Percentiles rank a stretch among this genome's conserved stretches.
Conservation (phyloP, 2,797 vertebrate species). For the Iguana delicatissima region DNA sequence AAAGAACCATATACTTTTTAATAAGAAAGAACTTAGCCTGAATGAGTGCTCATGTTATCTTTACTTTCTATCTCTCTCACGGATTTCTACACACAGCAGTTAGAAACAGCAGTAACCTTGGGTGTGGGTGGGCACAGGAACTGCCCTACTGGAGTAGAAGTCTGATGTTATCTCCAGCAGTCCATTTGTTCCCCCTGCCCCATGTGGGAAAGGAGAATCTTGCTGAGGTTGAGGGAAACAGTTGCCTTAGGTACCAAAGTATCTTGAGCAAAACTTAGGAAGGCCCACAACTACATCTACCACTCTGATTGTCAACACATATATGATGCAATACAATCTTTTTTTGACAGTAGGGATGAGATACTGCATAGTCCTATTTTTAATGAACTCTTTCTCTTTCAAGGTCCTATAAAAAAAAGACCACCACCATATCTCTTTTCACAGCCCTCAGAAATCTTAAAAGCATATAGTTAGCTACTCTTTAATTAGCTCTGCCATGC, state of each 20-base stretch:
- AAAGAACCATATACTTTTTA: neutral
- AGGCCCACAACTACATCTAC: neutral
- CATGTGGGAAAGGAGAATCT: no score
- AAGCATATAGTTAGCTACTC: neutral
- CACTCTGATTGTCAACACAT: neutral
- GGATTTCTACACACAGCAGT: neutral
- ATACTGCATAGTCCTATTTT: neutral
- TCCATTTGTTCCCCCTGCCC: no score
- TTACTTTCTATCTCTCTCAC: neutral
- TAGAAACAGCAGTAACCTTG: neutral
- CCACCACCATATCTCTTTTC: no score
- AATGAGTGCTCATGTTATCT: neutral
- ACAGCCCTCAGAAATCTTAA: neutral
- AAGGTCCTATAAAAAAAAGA: no score
- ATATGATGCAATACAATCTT: neutral
- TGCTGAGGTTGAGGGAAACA: no score
- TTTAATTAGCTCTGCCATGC: neutral
- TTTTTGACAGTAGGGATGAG: neutral
- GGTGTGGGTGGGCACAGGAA: neutral
- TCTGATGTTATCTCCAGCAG: neutral
- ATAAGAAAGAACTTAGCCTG: neutral
- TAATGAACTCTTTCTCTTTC: neutral
- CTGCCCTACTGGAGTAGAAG: neutral
- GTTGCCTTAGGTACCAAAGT: neutral
- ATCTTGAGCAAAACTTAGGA: neutral